A percentile compares a stretch with the other conserved stretches of the same genome.
These are phyloP conservation scores for Eretmochelys imbricata DNA, from an alignment of 2,113 vertebrate genomes.

Conservation along the genomic window DNA sequence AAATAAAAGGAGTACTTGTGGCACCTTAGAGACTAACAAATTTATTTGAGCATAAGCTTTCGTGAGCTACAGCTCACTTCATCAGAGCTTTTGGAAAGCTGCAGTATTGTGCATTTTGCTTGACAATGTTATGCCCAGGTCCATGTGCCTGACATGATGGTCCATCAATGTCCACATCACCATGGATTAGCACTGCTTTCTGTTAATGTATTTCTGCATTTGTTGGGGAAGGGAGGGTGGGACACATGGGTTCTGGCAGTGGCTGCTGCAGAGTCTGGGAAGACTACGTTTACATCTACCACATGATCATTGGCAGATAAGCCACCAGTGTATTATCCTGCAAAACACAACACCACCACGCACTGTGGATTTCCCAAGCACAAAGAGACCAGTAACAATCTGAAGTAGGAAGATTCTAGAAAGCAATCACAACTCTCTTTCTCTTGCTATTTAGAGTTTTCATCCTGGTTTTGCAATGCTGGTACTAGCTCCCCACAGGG, in stretches of 20 bases:
- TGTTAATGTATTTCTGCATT: neutral
- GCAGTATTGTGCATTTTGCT: neutral
- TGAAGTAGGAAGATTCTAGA: neutral
- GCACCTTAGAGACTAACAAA: no score
- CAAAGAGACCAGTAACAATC: rapidly evolving
- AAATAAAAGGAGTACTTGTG: no score
- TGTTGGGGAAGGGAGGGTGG: neutral
- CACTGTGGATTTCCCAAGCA: neutral
- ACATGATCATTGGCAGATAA: neutral
- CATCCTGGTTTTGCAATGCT: neutral
- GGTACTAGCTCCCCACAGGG: neutral
- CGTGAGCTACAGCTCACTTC: no score
- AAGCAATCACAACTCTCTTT: neutral
- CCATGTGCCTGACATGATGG: neutral
- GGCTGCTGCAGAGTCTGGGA: neutral
- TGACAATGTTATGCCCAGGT: neutral
- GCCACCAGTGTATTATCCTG: neutral
- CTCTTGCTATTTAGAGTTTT: neutral
- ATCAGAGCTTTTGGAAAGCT: neutral
- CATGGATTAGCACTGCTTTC: rapidly evolving
- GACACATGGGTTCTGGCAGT: neutral
- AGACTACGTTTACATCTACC: neutral
- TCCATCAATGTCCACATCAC: neutral
- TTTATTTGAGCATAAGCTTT: no score
- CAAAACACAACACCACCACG: neutral